Evolutionary conservation across 2,888 invertebrate genomes (phyloP).

Genomic region (Allolobophora icterica): DNA sequence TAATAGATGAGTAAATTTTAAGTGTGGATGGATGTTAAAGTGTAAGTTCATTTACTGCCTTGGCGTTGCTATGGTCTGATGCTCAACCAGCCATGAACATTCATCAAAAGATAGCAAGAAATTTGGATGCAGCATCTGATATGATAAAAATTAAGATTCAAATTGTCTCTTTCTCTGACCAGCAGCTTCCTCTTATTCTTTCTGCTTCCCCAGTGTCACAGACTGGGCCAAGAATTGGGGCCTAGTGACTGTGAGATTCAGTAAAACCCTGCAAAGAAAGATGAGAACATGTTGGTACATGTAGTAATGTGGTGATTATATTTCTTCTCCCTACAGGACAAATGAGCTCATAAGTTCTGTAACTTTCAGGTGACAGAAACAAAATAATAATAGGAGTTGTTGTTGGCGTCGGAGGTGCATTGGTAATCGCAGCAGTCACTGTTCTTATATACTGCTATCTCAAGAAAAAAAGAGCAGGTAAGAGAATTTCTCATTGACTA

Average conservation of each 20-base stretch:
- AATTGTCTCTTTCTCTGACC: background rate
- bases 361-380: background rate
- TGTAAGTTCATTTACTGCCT: no score
- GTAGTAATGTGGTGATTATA: background rate
- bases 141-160: background rate
- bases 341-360: background rate
- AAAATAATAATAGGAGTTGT: slow-evolving; percentile 12
- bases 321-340: background rate
- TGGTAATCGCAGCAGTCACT: background rate
- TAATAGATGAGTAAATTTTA: no score
- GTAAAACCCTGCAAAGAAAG: background rate
- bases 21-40: no score
- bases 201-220: no score
- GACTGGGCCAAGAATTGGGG: no score
- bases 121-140: background rate
- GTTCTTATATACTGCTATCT: background rate
- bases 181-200: background rate
- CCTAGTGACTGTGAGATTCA: no score
- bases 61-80: no score
- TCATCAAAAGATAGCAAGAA: background rate
- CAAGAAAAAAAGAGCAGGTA: slow-evolving; percentile 4
- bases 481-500: background rate
- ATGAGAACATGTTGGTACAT: background rate
- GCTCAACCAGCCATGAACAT: background rate
- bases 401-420: background rate